Evolutionary conservation across 2,888 invertebrate species (phyloP).

Genomic region (Cephonodes hylas): DNA sequence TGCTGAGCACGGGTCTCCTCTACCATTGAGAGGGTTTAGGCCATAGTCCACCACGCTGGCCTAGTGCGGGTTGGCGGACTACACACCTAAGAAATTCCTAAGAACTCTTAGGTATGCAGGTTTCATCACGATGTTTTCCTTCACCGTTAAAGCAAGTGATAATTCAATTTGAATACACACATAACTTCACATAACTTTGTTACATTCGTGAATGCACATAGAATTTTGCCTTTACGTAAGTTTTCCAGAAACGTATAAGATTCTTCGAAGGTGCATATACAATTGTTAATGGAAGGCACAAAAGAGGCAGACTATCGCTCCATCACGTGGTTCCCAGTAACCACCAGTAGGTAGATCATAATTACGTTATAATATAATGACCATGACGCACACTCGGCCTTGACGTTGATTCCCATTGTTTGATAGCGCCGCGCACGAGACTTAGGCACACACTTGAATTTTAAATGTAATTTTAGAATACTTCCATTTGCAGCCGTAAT

Average conservation of each 20-base stretch:
- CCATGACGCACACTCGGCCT: constrained; percentile 66
- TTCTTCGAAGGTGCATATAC: background rate
- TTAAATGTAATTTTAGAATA: constrained; percentile 46
- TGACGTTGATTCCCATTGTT: constrained; percentile 73
- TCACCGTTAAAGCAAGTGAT: too few relatives aligned
- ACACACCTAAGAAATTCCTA: too few relatives aligned
- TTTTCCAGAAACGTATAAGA: background rate
- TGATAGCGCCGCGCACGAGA: constrained; percentile 40
- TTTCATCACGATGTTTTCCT: too few relatives aligned
- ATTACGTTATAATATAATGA: constrained; percentile 68
- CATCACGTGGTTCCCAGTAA: constrained; percentile 8
- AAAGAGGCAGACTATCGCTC: background rate
- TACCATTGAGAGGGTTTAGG: too few relatives aligned
- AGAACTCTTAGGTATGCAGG: too few relatives aligned
- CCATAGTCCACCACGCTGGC: too few relatives aligned
- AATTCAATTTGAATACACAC: too few relatives aligned
- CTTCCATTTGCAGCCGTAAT: constrained; percentile 15
- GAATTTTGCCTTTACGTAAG: background rate
- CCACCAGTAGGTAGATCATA: constrained; percentile 48
- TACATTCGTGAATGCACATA: too few relatives aligned
- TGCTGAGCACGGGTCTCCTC: too few relatives aligned
- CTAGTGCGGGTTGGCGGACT: too few relatives aligned
- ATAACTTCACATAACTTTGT: too few relatives aligned
- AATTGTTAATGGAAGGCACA: background rate
- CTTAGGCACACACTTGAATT: constrained; percentile 42